Percentiles rank a stretch among this genome's conserved stretches.
phyloP scores from a whole-genome alignment of 2,113 vertebrate genomes.

The Gadus chalcogrammus region DNA sequence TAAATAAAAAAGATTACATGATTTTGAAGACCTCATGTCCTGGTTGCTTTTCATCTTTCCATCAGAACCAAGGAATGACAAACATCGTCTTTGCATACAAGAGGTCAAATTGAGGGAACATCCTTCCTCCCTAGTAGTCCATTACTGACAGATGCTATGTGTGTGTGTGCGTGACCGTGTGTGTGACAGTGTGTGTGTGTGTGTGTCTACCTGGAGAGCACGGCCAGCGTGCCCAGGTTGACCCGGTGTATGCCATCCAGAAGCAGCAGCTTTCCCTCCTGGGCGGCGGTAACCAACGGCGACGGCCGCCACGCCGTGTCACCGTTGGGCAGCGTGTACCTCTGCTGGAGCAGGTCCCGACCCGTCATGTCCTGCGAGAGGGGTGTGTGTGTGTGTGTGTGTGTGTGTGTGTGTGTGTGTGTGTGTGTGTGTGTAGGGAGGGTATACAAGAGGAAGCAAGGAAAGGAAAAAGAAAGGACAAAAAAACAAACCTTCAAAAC shows the following conservation, averaged over 20 bases:
- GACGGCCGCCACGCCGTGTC: conserved; percentile 95
- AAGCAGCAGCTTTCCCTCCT: conserved; percentile 88
- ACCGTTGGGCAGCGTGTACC: conserved; percentile 90
- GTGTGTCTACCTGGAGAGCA: conserved; percentile 83
- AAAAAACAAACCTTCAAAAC: too few relatives aligned
- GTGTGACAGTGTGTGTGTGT: conserved; percentile 2
- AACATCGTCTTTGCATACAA: too few relatives aligned
- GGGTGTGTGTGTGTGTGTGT: not conserved
- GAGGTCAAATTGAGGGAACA: too few relatives aligned
- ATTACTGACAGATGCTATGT: too few relatives aligned
- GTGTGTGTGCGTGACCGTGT: not conserved
- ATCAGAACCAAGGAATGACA: too few relatives aligned
- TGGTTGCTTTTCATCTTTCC: too few relatives aligned
- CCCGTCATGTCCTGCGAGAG: conserved; percentile 89
- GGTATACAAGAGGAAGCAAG: not conserved
- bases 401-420: not conserved
- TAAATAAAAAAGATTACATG: too few relatives aligned
- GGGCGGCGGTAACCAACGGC: conserved; percentile 85
- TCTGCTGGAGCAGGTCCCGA: conserved; percentile 91
- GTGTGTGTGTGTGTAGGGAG: not conserved
- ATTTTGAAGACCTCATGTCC: too few relatives aligned
- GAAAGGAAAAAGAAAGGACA: not conserved
- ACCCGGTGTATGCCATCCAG: conserved; percentile 93
- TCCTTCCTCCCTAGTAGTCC: too few relatives aligned
- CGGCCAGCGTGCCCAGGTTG: conserved; percentile 87